Base-by-base conservation (phyloP, 2,113 vertebrate genomes). In the Hystrix cristata region DNA sequence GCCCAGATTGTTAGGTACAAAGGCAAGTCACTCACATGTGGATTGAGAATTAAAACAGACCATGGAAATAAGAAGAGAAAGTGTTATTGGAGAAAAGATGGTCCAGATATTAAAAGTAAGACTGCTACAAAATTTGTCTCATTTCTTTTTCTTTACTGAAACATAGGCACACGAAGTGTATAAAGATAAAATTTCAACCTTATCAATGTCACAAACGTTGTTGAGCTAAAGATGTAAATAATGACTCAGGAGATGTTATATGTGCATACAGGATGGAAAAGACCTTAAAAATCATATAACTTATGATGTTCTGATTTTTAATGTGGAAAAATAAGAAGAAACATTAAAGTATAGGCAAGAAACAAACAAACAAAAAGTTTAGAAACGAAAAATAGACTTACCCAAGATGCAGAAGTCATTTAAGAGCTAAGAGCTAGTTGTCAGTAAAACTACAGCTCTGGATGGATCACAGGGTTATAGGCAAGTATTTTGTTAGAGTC, bases 21-120 rank as follows among this genome's bases (percentile, higher is more conserved):
- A 53, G 81, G 48, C 53, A 89, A 31, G 27, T 85, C 72, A 82
- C 55, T 90, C 65, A 82, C 2, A 74, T 38, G 38, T 2, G 38
- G 27, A 78, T 71, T 15, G 94, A 85, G 60, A 87, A 95, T 95
- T 79, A 91, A 94, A 19, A 76, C 8, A 60, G 38, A 91, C 94
- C 67, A 57, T 69, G 59, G 87, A 71, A 81, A 86, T 7, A 60
- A 85, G 92, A 94, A 31, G 27, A 65, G 53, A 74, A 60, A 78
- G 72, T 48, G 3, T 27, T 90, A 74, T 8, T 67, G 46, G 12
- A 43, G 9, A 67, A 88, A 87, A 72, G 72, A 48, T 12, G 11
- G 87, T 74, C 16, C 10, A 15, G 62, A 38, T 71, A 31, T 51
- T 80, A 86, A 97, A 85, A 38, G 14, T 48, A 7, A 88, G 96